Percentiles rank a stretch among this genome's conserved stretches.
phyloP scores from a whole-genome alignment of 2,797 vertebrate genomes.

The Onychomys leucogaster region DNA sequence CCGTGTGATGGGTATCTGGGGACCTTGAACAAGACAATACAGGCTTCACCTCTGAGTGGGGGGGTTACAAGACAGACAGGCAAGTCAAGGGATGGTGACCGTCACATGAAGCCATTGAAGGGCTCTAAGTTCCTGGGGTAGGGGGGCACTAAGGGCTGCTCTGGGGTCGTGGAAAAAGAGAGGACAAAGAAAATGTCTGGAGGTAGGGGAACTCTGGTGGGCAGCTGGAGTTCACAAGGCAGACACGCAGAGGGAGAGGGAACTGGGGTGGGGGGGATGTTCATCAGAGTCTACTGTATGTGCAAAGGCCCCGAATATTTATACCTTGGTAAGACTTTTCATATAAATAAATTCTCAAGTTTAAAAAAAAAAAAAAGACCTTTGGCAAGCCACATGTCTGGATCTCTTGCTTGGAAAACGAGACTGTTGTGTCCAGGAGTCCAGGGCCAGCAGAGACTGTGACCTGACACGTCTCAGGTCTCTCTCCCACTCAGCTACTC shows the following conservation, averaged over 20 bases:
- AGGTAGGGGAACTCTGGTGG: neutral
- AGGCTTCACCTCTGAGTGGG: neutral
- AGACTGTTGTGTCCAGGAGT: neutral
- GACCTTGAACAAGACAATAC: neutral
- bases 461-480: neutral
- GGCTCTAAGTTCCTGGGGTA: neutral
- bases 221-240: neutral
- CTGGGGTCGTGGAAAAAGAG: rapidly evolving
- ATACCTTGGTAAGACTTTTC: constrained; percentile 78
- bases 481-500: neutral
- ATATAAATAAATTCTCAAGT: constrained; percentile 78
- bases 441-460: neutral
- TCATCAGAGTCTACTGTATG: constrained; percentile 64
- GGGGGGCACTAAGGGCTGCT: neutral
- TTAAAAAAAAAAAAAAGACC: constrained; percentile 21
- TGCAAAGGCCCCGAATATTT: constrained; percentile 80
- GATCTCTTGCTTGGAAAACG: constrained; percentile 56
- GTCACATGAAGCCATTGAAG: neutral
- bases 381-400: constrained; percentile 73
- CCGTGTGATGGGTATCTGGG: rapidly evolving
- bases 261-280: neutral
- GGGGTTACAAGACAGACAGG: neutral
- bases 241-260: neutral
- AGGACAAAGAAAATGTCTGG: neutral
- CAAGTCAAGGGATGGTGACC: neutral